A percentile compares a stretch with the other conserved stretches of the same genome.
phyloP scores from a whole-genome alignment of 1,140 invertebrate genomes.

The Mycetomoellerius zeteki region DNA sequence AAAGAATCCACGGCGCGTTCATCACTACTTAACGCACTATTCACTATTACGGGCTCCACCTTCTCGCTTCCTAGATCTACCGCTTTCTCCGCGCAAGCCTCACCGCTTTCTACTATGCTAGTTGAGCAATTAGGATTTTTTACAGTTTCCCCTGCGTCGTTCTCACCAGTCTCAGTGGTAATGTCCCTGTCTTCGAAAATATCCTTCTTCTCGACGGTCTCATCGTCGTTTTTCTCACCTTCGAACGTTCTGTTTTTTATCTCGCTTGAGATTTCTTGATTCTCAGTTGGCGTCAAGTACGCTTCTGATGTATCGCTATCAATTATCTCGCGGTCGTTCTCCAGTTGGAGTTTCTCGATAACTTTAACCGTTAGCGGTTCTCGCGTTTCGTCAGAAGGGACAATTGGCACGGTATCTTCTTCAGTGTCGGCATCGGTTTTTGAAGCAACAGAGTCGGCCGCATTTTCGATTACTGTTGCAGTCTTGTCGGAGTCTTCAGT shows the following conservation, averaged over 20 bases:
- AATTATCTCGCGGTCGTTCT: slow-evolving; percentile 80
- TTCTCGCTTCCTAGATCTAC: slow-evolving; percentile 73
- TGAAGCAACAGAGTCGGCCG: slow-evolving; percentile 8
- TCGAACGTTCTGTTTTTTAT: slow-evolving; percentile 70
- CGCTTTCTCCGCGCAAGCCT: slow-evolving; percentile 62
- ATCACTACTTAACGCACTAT: slow-evolving; percentile 78
- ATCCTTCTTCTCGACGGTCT: slow-evolving; percentile 18
- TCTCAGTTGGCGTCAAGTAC: slow-evolving; percentile 89
- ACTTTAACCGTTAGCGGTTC: slow-evolving; percentile 69
- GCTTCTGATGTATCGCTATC: slow-evolving; percentile 88
- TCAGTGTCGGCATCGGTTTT: slow-evolving; percentile 34
- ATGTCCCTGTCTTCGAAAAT: slow-evolving; percentile 32
- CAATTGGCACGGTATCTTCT: slow-evolving; percentile 23
- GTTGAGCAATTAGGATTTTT: slow-evolving; percentile 84
- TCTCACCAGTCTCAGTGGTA: slow-evolving; percentile 52
- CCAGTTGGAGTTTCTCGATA: slow-evolving; percentile 75
- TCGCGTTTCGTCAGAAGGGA: slow-evolving; percentile 51
- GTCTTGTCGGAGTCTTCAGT: slow-evolving; percentile 46
- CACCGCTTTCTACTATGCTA: slow-evolving; percentile 81
- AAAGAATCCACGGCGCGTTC: slow-evolving; percentile 74
- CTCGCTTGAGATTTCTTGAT: slow-evolving; percentile 78
- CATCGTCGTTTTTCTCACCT: slow-evolving; percentile 57
- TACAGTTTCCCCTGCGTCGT: slow-evolving; percentile 68
- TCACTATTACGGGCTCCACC: slow-evolving; percentile 74
- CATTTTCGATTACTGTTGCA: slow-evolving; percentile 61